A percentile compares a stretch with the other conserved stretches of the same genome.
These are phyloP conservation scores for Micrastur ruficollis DNA, from an alignment of 2,797 vertebrate genomes.

Conservation along the genomic window DNA sequence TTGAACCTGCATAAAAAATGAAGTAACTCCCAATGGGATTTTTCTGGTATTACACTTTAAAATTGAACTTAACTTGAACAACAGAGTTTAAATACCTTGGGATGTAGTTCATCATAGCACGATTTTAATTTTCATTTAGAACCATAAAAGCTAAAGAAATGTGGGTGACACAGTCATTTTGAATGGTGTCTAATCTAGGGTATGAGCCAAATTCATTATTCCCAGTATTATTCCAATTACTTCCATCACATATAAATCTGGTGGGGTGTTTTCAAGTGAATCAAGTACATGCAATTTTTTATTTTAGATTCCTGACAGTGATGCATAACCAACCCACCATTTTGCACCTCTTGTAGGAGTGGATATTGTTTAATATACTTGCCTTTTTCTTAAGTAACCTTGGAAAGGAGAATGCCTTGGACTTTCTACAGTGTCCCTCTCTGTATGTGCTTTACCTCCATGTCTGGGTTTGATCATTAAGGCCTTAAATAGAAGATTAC, in stretches of 20 bases:
- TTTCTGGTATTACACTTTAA: slow-evolving; percentile 23
- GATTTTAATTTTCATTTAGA: slow-evolving; percentile 9
- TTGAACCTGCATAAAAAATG: slow-evolving; percentile 43
- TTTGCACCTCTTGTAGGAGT: not conserved
- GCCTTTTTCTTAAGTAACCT: not conserved
- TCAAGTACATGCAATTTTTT: not conserved
- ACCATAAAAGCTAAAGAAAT: not conserved
- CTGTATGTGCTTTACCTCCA: not conserved
- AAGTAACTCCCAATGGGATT: slow-evolving; percentile 23
- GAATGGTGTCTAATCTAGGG: not conserved
- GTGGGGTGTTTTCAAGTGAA: not conserved
- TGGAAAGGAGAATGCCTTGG: not conserved
- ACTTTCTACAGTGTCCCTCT: not conserved
- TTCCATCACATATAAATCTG: not conserved
- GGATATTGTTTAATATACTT: not conserved
- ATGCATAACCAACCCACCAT: not conserved
- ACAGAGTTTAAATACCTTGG: slow-evolving; percentile 30
- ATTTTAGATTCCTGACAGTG: not conserved
- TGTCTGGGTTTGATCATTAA: not conserved
- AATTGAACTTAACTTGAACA: slow-evolving; percentile 51
- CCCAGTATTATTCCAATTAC: not conserved
- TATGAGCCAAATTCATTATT: not conserved
- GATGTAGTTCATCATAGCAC: not conserved
- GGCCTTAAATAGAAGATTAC: not conserved
- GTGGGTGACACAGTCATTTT: not conserved